These are phyloP conservation scores for Aethina tumida DNA, from an alignment of 1,140 invertebrate genomes.

Conservation along the genomic window DNA sequence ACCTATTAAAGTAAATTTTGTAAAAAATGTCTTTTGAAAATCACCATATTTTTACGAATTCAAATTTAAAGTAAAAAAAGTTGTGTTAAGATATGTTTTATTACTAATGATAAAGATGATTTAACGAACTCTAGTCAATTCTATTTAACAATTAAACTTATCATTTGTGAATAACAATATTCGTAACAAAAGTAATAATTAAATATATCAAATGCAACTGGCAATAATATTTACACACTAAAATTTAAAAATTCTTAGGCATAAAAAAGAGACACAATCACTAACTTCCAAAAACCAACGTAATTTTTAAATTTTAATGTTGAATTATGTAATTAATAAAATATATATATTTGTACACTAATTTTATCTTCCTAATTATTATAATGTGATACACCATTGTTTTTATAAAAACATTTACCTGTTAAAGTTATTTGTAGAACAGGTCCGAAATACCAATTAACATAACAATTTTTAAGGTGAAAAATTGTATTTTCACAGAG, in stretches of 20 bases:
- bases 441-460: too few species aligned
- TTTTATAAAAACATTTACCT: too few species aligned
- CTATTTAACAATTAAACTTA: slow-evolving; percentile 4
- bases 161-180: background rate
- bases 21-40: too few species aligned
- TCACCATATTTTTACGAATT: too few species aligned
- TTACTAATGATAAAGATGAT: background rate
- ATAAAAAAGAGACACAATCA: slow-evolving; percentile 28
- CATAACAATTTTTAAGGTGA: too few species aligned
- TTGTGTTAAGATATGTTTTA: too few species aligned
- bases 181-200: slow-evolving; percentile 18
- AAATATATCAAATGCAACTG: slow-evolving; percentile 21
- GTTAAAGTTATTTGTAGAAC: too few species aligned
- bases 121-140: slow-evolving; percentile 8
- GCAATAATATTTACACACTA: slow-evolving; percentile 19
- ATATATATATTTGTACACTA: slow-evolving; percentile 11
- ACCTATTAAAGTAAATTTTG: too few species aligned
- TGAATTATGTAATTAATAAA: slow-evolving; percentile 2
- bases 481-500: too few species aligned
- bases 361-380: too few species aligned
- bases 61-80: slow-evolving; percentile 9
- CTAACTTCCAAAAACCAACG: slow-evolving; percentile 14
- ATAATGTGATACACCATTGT: too few species aligned
- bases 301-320: slow-evolving; percentile 12
- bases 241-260: slow-evolving; percentile 10